Conservation (phyloP, 1,140 invertebrate species). For the Drosophila tsacasi region DNA sequence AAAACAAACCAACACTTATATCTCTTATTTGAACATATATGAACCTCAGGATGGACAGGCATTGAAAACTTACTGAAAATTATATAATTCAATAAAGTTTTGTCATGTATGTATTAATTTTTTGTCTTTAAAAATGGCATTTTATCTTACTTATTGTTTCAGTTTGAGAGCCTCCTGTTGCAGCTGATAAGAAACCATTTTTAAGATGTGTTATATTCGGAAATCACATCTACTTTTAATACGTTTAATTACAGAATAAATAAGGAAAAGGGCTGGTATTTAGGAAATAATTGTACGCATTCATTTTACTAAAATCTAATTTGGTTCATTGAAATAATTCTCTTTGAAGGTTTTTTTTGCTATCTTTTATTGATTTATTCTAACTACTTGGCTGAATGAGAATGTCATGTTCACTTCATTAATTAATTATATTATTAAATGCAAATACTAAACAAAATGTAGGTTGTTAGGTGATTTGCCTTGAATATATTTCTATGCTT, state of each 20-base stretch:
- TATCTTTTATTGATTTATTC: neutral
- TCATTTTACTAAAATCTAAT: neutral
- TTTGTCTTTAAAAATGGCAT: too few relatives aligned
- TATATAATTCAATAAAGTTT: too few relatives aligned
- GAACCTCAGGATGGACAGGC: too few relatives aligned
- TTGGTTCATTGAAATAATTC: neutral
- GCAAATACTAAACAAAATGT: neutral
- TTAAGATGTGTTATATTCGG: neutral
- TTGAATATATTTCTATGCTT: neutral
- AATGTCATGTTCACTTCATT: neutral
- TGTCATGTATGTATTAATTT: too few relatives aligned
- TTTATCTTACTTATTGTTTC: too few relatives aligned
- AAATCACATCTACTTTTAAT: neutral
- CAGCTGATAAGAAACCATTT: too few relatives aligned
- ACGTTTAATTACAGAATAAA: neutral
- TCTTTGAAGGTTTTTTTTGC: neutral
- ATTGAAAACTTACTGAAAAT: too few relatives aligned
- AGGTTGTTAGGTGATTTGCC: neutral
- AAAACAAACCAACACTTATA: too few relatives aligned
- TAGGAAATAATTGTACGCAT: too few relatives aligned
- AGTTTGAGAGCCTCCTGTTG: too few relatives aligned
- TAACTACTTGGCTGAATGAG: neutral
- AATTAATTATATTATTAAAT: neutral
- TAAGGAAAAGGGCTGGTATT: too few relatives aligned
- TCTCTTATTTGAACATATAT: too few relatives aligned